Percentiles rank a stretch among this genome's conserved stretches.
Evolutionary conservation across 2,797 vertebrate genomes (phyloP).

Genomic region (Catostomus latipinnis): DNA sequence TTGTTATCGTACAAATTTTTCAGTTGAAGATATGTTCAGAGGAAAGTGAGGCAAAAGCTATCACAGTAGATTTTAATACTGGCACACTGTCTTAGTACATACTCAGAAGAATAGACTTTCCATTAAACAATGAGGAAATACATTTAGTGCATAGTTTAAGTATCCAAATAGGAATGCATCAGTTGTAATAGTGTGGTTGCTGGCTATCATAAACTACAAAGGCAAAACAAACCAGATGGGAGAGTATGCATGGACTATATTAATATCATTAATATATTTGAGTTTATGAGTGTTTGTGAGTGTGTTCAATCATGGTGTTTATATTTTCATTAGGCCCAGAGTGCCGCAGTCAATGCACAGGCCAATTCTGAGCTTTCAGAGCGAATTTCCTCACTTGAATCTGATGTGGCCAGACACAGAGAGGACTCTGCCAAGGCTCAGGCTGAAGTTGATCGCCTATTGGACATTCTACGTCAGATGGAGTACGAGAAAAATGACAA

Average conservation of each 20-base stretch:
- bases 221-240: neutral
- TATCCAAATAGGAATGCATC: neutral
- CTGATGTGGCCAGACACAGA: conserved; percentile 85
- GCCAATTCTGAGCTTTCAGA: conserved; percentile 91
- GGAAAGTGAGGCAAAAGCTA: too few relatives aligned
- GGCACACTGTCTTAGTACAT: neutral
- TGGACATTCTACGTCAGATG: conserved; percentile 97
- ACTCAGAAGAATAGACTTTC: neutral
- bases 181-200: neutral
- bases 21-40: too few relatives aligned
- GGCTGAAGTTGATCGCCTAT: conserved; percentile 94
- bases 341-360: conserved; percentile 88
- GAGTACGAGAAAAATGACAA: conserved; percentile 99
- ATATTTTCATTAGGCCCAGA: conserved; percentile 82
- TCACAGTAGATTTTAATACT: too few relatives aligned
- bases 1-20: too few relatives aligned
- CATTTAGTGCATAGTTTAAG: neutral
- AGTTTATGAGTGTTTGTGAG: conserved; percentile 22
- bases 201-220: neutral
- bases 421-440: conserved; percentile 94
- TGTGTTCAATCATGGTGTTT: conserved; percentile 31
- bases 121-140: too few relatives aligned
- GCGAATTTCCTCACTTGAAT: conserved; percentile 87
- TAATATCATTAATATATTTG: neutral
- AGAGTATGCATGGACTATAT: neutral